These are phyloP conservation scores for Rallus crepitans DNA, from an alignment of 2,797 vertebrate species.

Conservation along the genomic window DNA sequence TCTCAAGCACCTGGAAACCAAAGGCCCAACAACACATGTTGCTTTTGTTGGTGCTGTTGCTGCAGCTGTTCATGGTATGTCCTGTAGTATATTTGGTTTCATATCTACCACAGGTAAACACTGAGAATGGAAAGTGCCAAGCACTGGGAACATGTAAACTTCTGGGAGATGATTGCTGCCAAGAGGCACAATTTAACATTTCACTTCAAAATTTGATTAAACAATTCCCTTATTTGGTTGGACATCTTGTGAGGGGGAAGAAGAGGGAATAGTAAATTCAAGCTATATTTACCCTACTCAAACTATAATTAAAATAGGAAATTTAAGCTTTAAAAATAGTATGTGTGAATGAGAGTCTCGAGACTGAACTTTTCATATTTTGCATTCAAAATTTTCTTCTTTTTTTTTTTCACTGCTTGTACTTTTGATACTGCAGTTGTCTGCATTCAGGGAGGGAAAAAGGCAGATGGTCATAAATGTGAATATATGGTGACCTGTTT, in stretches of 20 bases:
- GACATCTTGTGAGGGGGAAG: neutral
- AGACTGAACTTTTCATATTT: neutral
- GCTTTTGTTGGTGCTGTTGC: slow-evolving; percentile 99
- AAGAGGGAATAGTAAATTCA: slow-evolving; percentile 5
- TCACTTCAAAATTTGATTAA: neutral
- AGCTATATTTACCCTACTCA: slow-evolving; percentile 15
- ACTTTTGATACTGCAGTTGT: neutral
- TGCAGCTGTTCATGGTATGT: slow-evolving; percentile 99
- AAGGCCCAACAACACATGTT: slow-evolving; percentile 97
- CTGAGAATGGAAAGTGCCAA: neutral
- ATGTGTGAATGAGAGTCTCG: neutral
- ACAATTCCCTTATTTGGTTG: neutral
- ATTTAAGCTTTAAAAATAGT: neutral
- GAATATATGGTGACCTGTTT: neutral
- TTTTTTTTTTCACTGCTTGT: neutral
- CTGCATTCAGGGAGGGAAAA: neutral
- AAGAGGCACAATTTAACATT: slow-evolving; percentile 5
- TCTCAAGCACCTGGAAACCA: slow-evolving; percentile 92
- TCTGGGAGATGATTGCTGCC: neutral
- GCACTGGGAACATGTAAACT: neutral
- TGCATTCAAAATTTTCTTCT: neutral
- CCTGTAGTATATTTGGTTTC: slow-evolving; percentile 29
- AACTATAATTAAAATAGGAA: neutral
- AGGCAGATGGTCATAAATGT: neutral
- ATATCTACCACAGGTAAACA: neutral